Percentiles rank a stretch among this genome's conserved stretches.
Evolutionary conservation across 2,797 vertebrate genomes (phyloP).

Genomic region (Ciconia nigra): DNA sequence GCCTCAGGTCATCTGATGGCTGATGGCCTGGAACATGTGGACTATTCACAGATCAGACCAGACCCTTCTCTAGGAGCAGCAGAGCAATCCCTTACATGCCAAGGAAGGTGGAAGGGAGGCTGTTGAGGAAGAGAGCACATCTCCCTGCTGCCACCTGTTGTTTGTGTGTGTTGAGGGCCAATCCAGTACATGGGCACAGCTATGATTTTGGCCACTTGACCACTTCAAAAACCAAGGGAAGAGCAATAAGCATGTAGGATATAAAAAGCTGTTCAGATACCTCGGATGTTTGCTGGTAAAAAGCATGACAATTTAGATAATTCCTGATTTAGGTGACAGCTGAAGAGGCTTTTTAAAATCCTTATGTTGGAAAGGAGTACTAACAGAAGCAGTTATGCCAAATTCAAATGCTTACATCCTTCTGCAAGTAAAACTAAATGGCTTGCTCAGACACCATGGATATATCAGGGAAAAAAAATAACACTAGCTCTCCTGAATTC

Average conservation of each 20-base stretch:
- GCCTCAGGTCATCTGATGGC: neutral
- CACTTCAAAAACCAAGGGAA: neutral
- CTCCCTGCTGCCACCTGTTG: neutral
- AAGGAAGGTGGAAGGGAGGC: neutral
- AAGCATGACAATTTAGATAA: neutral
- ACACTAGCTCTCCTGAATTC: neutral
- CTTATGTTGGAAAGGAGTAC: neutral
- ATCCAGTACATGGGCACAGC: too few relatives aligned
- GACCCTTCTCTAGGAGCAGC: neutral
- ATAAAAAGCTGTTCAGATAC: neutral
- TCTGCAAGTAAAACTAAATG: neutral
- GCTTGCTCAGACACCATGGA: neutral
- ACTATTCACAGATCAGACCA: neutral
- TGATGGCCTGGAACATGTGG: neutral
- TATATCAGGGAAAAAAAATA: neutral
- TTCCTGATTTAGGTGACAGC: neutral
- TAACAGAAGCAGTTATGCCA: neutral
- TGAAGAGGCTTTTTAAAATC: neutral
- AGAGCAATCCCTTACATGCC: too few relatives aligned
- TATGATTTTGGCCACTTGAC: too few relatives aligned
- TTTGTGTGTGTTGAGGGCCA: neutral
- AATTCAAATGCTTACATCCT: neutral
- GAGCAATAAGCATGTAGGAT: neutral
- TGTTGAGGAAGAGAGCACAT: neutral
- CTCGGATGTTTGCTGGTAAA: neutral